A percentile compares a stretch with the other conserved stretches of the same genome.
phyloP scores from a whole-genome alignment of 1,140 invertebrate species.

The Anastrepha ludens region DNA sequence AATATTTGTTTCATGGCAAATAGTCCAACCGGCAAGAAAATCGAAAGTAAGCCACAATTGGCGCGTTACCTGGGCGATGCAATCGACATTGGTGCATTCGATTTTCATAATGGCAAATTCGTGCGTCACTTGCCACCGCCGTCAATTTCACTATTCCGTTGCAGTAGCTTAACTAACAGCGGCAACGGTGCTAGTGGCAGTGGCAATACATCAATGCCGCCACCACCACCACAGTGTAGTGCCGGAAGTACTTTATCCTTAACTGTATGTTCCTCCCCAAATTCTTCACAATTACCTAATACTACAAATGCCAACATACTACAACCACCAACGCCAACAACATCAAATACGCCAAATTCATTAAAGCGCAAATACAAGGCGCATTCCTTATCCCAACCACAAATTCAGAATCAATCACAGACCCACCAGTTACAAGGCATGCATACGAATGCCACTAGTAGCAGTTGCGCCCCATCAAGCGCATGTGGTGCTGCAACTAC shows the following conservation, averaged over 20 bases:
- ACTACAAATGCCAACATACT: conserved; percentile 38
- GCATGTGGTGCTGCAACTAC: conserved; percentile 48
- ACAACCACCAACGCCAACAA: conserved; percentile 34
- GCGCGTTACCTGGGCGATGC: conserved; percentile 84
- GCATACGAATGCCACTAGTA: conserved; percentile 53
- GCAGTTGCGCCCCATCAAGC: conserved; percentile 31
- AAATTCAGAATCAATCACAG: conserved; percentile 32
- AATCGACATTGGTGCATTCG: conserved; percentile 88
- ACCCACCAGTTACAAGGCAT: conserved; percentile 40
- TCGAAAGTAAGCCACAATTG: conserved; percentile 88
- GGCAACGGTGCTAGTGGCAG: conserved; percentile 57
- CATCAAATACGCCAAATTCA: conserved; percentile 56
- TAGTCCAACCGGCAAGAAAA: conserved; percentile 81
- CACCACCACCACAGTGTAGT: conserved; percentile 42
- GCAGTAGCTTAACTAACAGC: conserved; percentile 55
- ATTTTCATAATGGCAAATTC: conserved; percentile 87
- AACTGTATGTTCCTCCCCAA: conserved; percentile 41
- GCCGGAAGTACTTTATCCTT: not conserved
- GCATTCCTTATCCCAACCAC: conserved; percentile 56
- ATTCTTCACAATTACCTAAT: conserved; percentile 23
- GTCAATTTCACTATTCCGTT: conserved; percentile 70
- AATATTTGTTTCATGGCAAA: conserved; percentile 53
- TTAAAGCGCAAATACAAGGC: conserved; percentile 69
- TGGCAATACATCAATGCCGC: conserved; percentile 41
- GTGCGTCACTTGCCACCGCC: conserved; percentile 73